These are phyloP conservation scores for Paracanthobrama guichenoti DNA, from an alignment of 2,113 vertebrate species.

Conservation along the genomic window DNA sequence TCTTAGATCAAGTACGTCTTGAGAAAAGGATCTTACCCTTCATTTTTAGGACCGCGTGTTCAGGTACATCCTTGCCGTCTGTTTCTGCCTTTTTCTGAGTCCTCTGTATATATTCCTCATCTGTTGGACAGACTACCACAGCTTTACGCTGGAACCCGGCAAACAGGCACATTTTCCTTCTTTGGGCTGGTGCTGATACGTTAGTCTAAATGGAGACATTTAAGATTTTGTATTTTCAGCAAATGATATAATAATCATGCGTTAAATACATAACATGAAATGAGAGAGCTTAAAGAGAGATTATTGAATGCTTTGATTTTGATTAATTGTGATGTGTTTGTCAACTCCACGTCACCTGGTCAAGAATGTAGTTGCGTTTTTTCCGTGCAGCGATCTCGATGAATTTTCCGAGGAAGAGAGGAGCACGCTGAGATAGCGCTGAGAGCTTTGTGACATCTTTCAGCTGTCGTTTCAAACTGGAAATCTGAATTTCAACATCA, in stretches of 20 bases:
- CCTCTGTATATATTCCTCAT: slow-evolving; percentile 92
- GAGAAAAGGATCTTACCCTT: slow-evolving; percentile 77
- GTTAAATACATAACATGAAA: neutral
- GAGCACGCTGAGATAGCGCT: slow-evolving; percentile 91
- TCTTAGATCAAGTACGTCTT: neutral
- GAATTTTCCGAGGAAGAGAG: slow-evolving; percentile 96
- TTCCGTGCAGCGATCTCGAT: slow-evolving; percentile 99
- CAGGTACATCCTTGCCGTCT: slow-evolving; percentile 97
- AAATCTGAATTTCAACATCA: slow-evolving; percentile 76
- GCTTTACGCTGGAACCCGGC: slow-evolving; percentile 97
- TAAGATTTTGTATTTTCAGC: neutral
- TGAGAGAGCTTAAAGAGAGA: neutral
- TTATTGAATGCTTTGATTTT: neutral
- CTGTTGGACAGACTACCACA: slow-evolving; percentile 93
- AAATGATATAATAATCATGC: neutral
- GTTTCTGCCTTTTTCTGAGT: slow-evolving; percentile 97
- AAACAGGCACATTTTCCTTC: slow-evolving; percentile 99
- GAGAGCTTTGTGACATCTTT: slow-evolving; percentile 92
- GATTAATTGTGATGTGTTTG: neutral
- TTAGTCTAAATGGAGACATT: slow-evolving; percentile 77
- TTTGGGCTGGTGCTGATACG: slow-evolving; percentile 94
- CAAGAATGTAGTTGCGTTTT: slow-evolving; percentile 96
- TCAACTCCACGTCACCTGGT: slow-evolving; percentile 72
- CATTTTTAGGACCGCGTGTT: slow-evolving; percentile 97
- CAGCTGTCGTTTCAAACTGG: slow-evolving; percentile 92